Evolutionary conservation across 2,888 invertebrate genomes (phyloP).

Genomic region (Melinaea menophilus): DNA sequence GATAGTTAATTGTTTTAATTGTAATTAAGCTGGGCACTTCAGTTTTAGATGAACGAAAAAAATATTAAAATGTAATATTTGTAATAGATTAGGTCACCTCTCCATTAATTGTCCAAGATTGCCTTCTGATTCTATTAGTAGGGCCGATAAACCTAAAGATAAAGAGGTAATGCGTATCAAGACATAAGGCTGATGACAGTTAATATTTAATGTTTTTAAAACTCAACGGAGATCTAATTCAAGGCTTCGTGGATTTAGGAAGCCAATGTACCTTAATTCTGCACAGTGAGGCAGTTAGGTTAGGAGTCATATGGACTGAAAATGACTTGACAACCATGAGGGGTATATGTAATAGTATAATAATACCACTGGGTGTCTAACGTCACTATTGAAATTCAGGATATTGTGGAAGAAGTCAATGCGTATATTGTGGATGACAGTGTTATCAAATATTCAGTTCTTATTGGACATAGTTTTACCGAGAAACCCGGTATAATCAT

Average conservation of each 20-base stretch:
- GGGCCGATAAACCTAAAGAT: too few species aligned
- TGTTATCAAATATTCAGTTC: slow-evolving; percentile 8
- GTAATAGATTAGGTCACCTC: too few species aligned
- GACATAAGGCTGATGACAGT: neutral
- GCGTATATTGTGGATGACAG: slow-evolving; percentile 8
- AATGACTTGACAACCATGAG: slow-evolving; percentile 6
- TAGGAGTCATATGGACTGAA: neutral
- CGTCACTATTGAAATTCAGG: slow-evolving; percentile 7
- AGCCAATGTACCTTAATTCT: slow-evolving; percentile 11
- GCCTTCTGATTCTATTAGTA: too few species aligned
- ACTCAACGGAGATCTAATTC: too few species aligned
- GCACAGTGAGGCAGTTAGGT: slow-evolving; percentile 2
- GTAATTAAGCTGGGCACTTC: too few species aligned
- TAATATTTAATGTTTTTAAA: neutral
- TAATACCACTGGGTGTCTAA: slow-evolving; percentile 2
- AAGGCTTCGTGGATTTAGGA: slow-evolving; percentile 1
- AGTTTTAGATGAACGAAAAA: too few species aligned
- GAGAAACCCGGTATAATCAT: neutral
- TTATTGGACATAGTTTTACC: neutral
- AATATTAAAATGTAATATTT: too few species aligned
- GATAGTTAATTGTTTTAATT: too few species aligned
- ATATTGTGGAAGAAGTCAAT: slow-evolving; percentile 4
- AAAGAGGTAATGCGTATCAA: too few species aligned
- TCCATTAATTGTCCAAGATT: too few species aligned
- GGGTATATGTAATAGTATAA: slow-evolving; percentile 12